Evolutionary conservation across 2,888 invertebrate genomes (phyloP).

Genomic region (Chloroclystis v-ata): DNA sequence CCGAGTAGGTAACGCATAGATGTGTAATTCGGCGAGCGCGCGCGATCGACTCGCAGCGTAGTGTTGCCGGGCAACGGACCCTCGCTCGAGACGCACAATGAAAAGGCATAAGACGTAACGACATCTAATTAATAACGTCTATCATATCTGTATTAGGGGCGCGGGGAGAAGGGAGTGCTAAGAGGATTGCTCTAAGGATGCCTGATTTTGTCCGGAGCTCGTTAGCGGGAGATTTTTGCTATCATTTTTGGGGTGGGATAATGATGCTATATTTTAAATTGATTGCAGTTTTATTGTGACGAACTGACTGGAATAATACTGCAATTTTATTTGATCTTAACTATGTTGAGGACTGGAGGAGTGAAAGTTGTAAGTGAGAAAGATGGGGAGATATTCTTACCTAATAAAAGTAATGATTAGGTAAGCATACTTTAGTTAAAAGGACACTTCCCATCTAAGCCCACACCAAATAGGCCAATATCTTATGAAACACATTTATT

Average conservation of each 20-base stretch:
- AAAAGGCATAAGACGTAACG: constrained; percentile 73
- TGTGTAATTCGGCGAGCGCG: neutral
- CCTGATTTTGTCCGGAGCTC: constrained; percentile 66
- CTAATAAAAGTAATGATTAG: no score
- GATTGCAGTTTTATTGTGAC: constrained; percentile 15
- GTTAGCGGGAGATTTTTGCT: constrained; percentile 58
- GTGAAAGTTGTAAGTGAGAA: no score
- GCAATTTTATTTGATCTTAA: neutral
- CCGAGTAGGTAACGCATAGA: no score
- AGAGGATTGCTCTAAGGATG: constrained; percentile 70
- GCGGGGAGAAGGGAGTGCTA: constrained; percentile 55
- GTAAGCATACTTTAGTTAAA: no score
- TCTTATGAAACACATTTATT: no score
- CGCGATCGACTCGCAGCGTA: constrained; percentile 5
- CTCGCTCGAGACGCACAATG: constrained; percentile 60
- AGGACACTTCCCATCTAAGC: no score
- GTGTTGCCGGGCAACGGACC: constrained; percentile 48
- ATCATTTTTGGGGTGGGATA: constrained; percentile 32
- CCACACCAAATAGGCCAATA: no score
- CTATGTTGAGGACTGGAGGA: no score
- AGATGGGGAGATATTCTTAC: no score
- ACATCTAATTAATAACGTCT: constrained; percentile 76
- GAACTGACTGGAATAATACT: neutral
- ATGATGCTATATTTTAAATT: constrained; percentile 10
- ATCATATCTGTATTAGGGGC: constrained; percentile 74